These are phyloP conservation scores for Calliopsis andreniformis DNA, from an alignment of 1,140 invertebrate species.

Conservation along the genomic window DNA sequence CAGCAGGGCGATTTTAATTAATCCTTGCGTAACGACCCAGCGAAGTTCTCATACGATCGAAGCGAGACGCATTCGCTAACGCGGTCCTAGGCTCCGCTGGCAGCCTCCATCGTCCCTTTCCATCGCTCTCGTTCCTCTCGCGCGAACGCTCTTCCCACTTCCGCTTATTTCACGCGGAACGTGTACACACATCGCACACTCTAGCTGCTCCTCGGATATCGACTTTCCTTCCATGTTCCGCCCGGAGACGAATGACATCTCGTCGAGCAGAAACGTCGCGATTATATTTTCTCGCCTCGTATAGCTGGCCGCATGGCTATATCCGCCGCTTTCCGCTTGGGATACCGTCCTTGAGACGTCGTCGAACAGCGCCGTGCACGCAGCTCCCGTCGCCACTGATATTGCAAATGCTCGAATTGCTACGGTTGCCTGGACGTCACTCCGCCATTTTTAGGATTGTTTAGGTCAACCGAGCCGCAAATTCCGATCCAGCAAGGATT, in stretches of 20 bases:
- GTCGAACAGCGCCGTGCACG: too few species aligned
- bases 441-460: too few species aligned
- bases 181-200: constrained; percentile 34
- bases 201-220: constrained; percentile 52
- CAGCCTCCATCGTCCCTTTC: constrained; percentile 3
- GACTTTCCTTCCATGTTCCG: constrained; percentile 52
- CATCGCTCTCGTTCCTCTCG: not conserved
- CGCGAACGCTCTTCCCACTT: not conserved
- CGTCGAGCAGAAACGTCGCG: constrained; percentile 52
- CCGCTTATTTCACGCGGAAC: constrained; percentile 27
- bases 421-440: too few species aligned
- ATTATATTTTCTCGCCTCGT: constrained; percentile 67
- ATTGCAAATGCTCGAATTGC: too few species aligned
- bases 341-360: too few species aligned
- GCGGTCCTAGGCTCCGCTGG: not conserved
- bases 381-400: too few species aligned
- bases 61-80: constrained; percentile 37
- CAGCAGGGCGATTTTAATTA: constrained; percentile 70
- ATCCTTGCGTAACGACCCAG: constrained; percentile 44
- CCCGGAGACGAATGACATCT: constrained; percentile 53
- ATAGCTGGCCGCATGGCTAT: constrained; percentile 51
- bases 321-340: constrained; percentile 20
- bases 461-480: too few species aligned
- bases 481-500: too few species aligned
- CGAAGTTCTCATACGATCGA: constrained; percentile 41